Conservation (phyloP, 2,888 invertebrate genomes). For the Monochamus alternatus region DNA sequence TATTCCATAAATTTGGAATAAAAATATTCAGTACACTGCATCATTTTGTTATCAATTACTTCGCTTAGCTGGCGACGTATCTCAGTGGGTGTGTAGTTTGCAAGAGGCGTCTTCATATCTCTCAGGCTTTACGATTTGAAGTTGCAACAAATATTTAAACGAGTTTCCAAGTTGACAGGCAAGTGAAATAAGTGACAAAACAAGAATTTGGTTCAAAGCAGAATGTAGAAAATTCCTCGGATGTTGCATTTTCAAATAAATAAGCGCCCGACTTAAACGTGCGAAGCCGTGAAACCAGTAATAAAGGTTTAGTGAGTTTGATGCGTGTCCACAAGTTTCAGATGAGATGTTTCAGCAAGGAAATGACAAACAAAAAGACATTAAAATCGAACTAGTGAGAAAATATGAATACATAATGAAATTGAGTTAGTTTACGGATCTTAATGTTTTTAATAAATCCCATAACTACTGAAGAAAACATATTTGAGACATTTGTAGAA, state of each 20-base stretch:
- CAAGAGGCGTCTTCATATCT: neutral
- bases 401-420: too few relatives aligned
- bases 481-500: too few relatives aligned
- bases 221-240: conserved; percentile 5
- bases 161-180: conserved; percentile 2
- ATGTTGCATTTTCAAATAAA: conserved; percentile 3
- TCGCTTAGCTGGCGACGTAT: too few relatives aligned
- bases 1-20: too few relatives aligned
- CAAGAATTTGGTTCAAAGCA: conserved; percentile 1
- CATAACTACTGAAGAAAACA: too few relatives aligned
- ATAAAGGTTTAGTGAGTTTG: conserved; percentile 10
- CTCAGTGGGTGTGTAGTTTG: neutral
- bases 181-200: conserved; percentile 8
- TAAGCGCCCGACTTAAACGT: conserved; percentile 9
- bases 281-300: neutral
- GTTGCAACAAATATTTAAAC: neutral
- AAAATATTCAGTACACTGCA: too few relatives aligned
- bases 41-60: too few relatives aligned
- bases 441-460: too few relatives aligned
- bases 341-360: neutral
- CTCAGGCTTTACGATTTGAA: neutral
- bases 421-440: too few relatives aligned
- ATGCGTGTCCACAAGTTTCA: neutral
- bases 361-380: neutral
- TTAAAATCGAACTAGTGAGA: neutral